phyloP scores from a whole-genome alignment of 2,797 vertebrate genomes.

The Smutsia temminckii region DNA sequence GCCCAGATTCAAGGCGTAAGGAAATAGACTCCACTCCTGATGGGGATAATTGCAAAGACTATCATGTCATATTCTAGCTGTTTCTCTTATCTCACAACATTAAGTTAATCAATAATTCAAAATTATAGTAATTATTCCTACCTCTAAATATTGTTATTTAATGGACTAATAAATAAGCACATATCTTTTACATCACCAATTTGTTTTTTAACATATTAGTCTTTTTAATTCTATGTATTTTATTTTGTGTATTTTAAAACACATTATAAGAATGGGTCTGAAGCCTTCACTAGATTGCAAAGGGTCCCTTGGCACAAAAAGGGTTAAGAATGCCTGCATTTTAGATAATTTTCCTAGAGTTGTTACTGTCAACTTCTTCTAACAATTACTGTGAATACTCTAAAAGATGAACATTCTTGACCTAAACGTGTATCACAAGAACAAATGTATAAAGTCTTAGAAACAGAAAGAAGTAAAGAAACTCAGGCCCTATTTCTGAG shows the following conservation, averaged over 20 bases:
- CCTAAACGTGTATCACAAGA: background rate
- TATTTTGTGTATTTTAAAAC: constrained; percentile 5
- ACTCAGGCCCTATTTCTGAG: background rate
- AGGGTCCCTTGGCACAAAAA: background rate
- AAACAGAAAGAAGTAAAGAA: background rate
- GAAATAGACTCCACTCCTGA: background rate
- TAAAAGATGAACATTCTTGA: background rate
- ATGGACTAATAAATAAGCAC: background rate
- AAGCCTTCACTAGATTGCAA: background rate
- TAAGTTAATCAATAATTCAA: background rate
- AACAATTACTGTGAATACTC: background rate
- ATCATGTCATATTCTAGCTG: background rate
- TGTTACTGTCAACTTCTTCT: background rate
- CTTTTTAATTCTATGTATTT: constrained; percentile 11
- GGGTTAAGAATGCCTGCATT: background rate
- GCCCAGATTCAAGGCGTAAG: background rate
- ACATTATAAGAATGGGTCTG: background rate
- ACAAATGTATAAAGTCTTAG: background rate
- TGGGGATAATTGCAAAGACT: background rate
- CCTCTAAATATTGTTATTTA: background rate
- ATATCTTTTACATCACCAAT: background rate
- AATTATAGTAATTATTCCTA: background rate
- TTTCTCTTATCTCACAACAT: background rate
- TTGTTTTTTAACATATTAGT: background rate
- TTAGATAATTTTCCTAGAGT: background rate